These are phyloP conservation scores for Zapus hudsonius DNA, from an alignment of 2,113 vertebrate species.

Conservation along the genomic window DNA sequence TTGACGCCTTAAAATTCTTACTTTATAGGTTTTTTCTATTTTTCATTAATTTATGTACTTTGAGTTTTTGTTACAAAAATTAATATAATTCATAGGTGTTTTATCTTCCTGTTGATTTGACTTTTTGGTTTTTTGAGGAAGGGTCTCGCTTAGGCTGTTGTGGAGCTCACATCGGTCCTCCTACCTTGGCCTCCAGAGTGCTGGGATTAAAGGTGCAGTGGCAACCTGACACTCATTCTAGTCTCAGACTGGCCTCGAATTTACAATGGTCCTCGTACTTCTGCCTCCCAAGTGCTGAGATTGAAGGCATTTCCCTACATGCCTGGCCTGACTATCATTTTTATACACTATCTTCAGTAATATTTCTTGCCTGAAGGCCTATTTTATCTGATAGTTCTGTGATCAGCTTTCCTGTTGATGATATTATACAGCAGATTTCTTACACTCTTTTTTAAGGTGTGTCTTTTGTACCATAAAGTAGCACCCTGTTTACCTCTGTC, in stretches of 20 bases:
- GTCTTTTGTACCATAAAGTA: not conserved
- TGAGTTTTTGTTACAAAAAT: constrained; percentile 31
- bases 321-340: no score
- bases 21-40: not conserved
- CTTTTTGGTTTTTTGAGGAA: no score
- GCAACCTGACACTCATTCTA: no score
- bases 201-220: no score
- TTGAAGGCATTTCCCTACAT: no score
- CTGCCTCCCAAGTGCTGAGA: no score
- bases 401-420: not conserved
- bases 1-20: constrained; percentile 21
- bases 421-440: not conserved
- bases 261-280: no score
- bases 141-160: no score
- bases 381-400: not conserved
- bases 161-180: no score
- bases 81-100: not conserved
- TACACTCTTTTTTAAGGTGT: not conserved
- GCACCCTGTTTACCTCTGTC: not conserved
- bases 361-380: constrained; percentile 6
- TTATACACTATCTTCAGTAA: not conserved
- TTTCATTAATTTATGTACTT: constrained; percentile 33
- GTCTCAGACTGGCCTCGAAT: no score
- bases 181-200: no score
- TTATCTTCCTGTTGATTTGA: not conserved